phyloP scores from a whole-genome alignment of 2,797 vertebrate species.

The Urophycis tenuis region DNA sequence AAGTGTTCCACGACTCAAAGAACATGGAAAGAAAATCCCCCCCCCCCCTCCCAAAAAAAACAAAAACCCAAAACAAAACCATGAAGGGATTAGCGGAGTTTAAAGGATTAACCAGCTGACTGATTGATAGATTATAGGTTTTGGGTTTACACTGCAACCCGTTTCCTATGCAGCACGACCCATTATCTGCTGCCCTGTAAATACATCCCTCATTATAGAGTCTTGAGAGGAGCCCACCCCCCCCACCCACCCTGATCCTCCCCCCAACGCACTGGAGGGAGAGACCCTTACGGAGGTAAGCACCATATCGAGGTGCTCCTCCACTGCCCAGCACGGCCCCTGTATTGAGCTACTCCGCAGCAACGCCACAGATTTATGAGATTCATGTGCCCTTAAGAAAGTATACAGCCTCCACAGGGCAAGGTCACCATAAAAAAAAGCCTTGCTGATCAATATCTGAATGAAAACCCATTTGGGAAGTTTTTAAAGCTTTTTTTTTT shows the following conservation, averaged over 20 bases:
- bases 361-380: slow-evolving; percentile 80
- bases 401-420: slow-evolving; percentile 77
- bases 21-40: neutral
- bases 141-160: neutral
- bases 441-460: slow-evolving; percentile 87
- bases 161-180: neutral
- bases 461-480: slow-evolving; percentile 90
- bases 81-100: slow-evolving; percentile 16
- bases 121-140: neutral
- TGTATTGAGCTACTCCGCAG: slow-evolving; percentile 45
- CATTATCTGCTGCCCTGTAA: slow-evolving; percentile 33
- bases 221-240: slow-evolving; percentile 47
- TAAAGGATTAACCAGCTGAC: neutral
- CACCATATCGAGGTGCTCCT: slow-evolving; percentile 46
- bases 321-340: slow-evolving; percentile 19
- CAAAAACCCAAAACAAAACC: slow-evolving; percentile 20
- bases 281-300: slow-evolving; percentile 65
- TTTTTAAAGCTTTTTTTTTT: slow-evolving; percentile 83
- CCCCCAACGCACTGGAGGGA: slow-evolving; percentile 31
- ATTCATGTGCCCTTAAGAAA: slow-evolving; percentile 82
- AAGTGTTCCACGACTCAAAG: slow-evolving; percentile 41
- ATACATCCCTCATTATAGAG: slow-evolving; percentile 52
- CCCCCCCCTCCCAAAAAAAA: no score
- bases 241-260: slow-evolving; percentile 4
- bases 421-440: slow-evolving; percentile 86